Evolutionary conservation across 2,797 vertebrate genomes (phyloP).

Genomic region (Lepilemur ruficaudatus): DNA sequence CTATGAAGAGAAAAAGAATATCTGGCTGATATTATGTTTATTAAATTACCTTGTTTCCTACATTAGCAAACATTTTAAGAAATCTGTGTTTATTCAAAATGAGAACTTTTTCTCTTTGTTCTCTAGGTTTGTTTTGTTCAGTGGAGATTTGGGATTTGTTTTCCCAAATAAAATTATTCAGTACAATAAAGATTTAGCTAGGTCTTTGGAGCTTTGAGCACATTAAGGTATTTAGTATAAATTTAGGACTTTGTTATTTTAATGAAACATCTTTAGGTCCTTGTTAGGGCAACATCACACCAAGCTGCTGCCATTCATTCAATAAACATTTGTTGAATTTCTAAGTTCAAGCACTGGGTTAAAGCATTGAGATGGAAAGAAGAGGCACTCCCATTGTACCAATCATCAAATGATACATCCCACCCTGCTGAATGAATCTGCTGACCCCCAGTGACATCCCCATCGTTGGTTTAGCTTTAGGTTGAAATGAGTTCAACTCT

Average conservation of each 20-base stretch:
- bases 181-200: background rate
- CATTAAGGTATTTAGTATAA: background rate
- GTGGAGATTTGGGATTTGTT: background rate
- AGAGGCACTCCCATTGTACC: background rate
- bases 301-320: background rate
- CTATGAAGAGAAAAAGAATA: background rate
- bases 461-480: background rate
- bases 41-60: slow-evolving; percentile 4
- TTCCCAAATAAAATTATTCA: slow-evolving; percentile 4
- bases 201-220: background rate
- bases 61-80: slow-evolving; percentile 6
- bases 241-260: background rate
- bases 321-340: background rate
- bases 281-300: background rate
- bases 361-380: background rate
- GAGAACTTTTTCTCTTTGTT: background rate
- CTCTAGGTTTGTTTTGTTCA: background rate
- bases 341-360: background rate
- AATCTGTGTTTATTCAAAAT: slow-evolving; percentile 5
- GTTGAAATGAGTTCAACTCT: background rate
- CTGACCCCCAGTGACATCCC: background rate
- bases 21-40: background rate
- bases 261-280: background rate
- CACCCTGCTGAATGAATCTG: background rate
- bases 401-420: background rate